Evolutionary conservation across 2,888 invertebrate genomes (phyloP).

Genomic region (Nemurella pictetii): DNA sequence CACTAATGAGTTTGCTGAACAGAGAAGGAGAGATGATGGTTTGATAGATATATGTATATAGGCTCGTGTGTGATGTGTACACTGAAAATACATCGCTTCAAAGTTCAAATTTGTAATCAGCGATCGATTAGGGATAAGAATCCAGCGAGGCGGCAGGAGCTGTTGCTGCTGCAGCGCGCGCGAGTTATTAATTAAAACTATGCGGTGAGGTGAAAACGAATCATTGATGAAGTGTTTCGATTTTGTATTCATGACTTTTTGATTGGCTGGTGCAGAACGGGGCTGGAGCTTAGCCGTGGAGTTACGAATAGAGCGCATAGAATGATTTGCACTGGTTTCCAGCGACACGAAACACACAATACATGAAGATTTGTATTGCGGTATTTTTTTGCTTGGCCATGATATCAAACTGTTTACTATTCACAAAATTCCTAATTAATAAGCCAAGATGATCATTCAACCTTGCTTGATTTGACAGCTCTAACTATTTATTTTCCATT

Average conservation of each 20-base stretch:
- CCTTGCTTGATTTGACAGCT: too few species aligned
- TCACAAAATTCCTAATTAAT: too few species aligned
- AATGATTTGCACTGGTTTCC: too few species aligned
- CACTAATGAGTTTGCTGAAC: slow-evolving; percentile 5
- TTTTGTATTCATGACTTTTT: neutral
- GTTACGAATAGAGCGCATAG: too few species aligned
- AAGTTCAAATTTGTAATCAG: neutral
- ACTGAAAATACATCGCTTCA: neutral
- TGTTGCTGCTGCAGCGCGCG: neutral
- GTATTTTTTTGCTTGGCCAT: too few species aligned
- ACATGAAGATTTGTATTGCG: too few species aligned
- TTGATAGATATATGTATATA: neutral
- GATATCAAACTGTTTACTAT: too few species aligned
- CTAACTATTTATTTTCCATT: too few species aligned
- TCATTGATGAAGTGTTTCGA: neutral
- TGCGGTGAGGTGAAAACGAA: neutral
- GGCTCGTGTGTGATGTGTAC: neutral
- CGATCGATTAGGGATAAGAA: neutral
- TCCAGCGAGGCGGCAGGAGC: neutral
- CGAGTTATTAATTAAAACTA: neutral
- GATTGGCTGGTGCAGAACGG: neutral
- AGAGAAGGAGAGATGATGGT: neutral
- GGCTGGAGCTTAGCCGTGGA: too few species aligned
- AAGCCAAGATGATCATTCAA: too few species aligned
- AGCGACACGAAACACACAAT: too few species aligned